Percentiles rank a stretch among this genome's conserved stretches.
Conservation (phyloP, 1,140 invertebrate species). For the Tigriopus japonicus region DNA sequence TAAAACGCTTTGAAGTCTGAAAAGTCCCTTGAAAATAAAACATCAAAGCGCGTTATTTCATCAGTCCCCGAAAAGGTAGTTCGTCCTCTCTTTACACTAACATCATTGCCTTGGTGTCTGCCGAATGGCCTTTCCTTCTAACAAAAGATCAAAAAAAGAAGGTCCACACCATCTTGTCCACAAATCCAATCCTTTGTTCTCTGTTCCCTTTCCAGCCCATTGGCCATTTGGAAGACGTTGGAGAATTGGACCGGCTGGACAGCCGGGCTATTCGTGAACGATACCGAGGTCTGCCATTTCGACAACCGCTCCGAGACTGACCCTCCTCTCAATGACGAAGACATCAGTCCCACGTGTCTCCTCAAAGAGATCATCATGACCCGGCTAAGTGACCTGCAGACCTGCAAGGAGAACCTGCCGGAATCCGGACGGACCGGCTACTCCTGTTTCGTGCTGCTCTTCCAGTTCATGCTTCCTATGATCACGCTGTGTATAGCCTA, state of each 20-base stretch:
- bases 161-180: too few relatives aligned
- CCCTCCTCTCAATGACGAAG: conserved; percentile 20
- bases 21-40: too few relatives aligned
- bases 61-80: too few relatives aligned
- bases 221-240: conserved; percentile 31
- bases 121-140: too few relatives aligned
- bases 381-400: conserved; percentile 20
- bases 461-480: conserved; percentile 32
- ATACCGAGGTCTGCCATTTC: conserved; percentile 31
- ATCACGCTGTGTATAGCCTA: conserved; percentile 29
- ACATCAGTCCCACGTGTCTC: conserved; percentile 24
- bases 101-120: too few relatives aligned
- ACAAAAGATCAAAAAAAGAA: too few relatives aligned
- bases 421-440: conserved; percentile 27
- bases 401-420: conserved; percentile 23
- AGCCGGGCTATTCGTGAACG: conserved; percentile 24
- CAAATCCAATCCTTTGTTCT: too few relatives aligned
- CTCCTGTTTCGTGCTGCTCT: conserved; percentile 30
- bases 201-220: conserved; percentile 26
- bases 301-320: conserved; percentile 25
- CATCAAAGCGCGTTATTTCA: too few relatives aligned
- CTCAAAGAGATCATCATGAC: conserved; percentile 20
- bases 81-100: too few relatives aligned
- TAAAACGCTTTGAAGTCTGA: too few relatives aligned
- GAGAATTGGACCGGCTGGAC: conserved; percentile 26